Evolutionary conservation across 2,797 vertebrate species (phyloP).

Genomic region (Enteromius fasciolatus): DNA sequence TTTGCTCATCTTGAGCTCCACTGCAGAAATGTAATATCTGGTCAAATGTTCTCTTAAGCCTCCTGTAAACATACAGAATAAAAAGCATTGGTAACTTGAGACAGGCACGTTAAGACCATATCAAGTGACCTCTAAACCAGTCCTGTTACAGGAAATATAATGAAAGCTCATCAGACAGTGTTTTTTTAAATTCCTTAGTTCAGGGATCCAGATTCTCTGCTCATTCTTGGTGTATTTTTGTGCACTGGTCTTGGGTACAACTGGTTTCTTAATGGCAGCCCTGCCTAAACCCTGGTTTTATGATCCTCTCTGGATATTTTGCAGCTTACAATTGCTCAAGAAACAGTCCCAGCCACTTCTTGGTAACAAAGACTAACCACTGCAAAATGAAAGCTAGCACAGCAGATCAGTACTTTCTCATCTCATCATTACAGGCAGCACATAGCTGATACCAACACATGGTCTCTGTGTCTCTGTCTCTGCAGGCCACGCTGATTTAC

Average conservation of each 20-base stretch:
- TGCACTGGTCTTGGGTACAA: neutral
- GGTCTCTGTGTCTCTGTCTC: neutral
- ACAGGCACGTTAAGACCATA: neutral
- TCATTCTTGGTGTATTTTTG: slow-evolving; percentile 16
- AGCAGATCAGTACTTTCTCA: neutral
- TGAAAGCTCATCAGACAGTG: neutral
- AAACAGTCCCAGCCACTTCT: neutral
- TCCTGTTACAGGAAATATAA: slow-evolving; percentile 13
- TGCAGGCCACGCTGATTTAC: neutral
- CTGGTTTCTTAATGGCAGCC: slow-evolving; percentile 26
- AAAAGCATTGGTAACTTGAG: slow-evolving; percentile 24
- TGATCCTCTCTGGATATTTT: neutral
- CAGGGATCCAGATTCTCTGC: neutral
- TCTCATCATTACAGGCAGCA: neutral
- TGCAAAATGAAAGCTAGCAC: neutral
- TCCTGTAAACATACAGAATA: slow-evolving; percentile 51
- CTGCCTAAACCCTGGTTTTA: slow-evolving; percentile 7
- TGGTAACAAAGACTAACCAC: neutral
- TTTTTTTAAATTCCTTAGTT: neutral
- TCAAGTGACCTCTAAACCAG: neutral
- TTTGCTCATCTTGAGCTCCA: slow-evolving; percentile 71
- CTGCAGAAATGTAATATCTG: slow-evolving; percentile 45
- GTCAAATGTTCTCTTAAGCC: slow-evolving; percentile 61
- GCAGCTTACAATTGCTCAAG: neutral
- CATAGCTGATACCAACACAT: neutral